Base-by-base conservation (phyloP, 2,888 invertebrate species). In the Camponotus fellah region DNA sequence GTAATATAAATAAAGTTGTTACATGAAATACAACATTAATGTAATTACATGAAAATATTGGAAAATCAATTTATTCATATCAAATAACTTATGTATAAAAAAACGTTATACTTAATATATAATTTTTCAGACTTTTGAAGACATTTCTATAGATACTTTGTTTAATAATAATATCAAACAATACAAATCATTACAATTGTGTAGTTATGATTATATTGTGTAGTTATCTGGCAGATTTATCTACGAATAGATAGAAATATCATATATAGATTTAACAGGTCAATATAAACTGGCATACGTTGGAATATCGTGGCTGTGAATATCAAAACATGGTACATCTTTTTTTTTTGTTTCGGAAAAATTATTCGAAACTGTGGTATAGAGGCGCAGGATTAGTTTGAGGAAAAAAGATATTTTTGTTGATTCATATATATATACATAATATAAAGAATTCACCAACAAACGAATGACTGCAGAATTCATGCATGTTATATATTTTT, bases 281-380 rank as follows among this genome's bases (percentile, higher is more conserved):
- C 69, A 46, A 81, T 82, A 79, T 86, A 84, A 26, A 64, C 83
- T 84, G 72, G 76, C 72, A 69, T 82, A 86, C 60, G 49, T 76
- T 85, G 76, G 82, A 75, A 82, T 87, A 87, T 86, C 83, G 89
- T 89, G 93, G 93, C 92, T 93, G 92, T 93, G 93, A 92, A 90
- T 90, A 91, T 90, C 88, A 82, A 87, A 71, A 83, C 80, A 86
- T 89, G 87, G 71, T n/a, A 21, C 65, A 65, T 69, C 82, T 46
- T 66, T 60, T 80, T 89, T 87, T 26, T 66, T 83, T 88, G 85
- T 53, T 53, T 2, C 17, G 76, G n/a, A 83, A 69, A 79, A 56
- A 64, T 34, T 43, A 66, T 74, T 76, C 80, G 46, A 72, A 37
- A 46, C 37, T 58, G 69, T 9, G 10, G 58, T 66, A 21, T 65